These are phyloP conservation scores for Samia ricini DNA, from an alignment of 1,140 invertebrate genomes.

Conservation along the genomic window DNA sequence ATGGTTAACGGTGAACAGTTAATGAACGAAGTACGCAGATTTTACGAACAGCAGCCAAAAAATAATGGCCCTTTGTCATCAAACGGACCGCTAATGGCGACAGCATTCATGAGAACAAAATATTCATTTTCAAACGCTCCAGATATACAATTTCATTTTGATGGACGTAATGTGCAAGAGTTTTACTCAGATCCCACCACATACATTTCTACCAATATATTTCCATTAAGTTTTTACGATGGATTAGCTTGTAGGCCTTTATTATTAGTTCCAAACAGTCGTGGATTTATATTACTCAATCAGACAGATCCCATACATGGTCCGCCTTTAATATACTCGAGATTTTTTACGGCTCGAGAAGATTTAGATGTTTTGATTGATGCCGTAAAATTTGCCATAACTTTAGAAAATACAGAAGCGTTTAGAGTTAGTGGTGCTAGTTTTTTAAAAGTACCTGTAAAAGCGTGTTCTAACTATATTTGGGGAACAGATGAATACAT, in stretches of 20 bases:
- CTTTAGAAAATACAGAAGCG: conserved; percentile 78
- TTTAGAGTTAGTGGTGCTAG: conserved; percentile 79
- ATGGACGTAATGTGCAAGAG: conserved; percentile 73
- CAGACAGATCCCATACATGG: conserved; percentile 83
- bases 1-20: conserved; percentile 61
- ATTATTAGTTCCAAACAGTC: conserved; percentile 84
- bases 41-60: conserved; percentile 57
- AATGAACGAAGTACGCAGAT: conserved; percentile 74
- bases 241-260: conserved; percentile 76
- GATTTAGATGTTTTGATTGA: conserved; percentile 81
- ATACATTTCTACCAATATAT: conserved; percentile 68
- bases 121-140: conserved; percentile 73
- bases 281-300: conserved; percentile 83
- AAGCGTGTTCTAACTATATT: conserved; percentile 79
- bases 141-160: conserved; percentile 83
- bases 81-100: conserved; percentile 71
- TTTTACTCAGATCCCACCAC: conserved; percentile 74
- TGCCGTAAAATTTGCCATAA: conserved; percentile 78
- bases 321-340: conserved; percentile 89
- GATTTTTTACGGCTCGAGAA: conserved; percentile 83
- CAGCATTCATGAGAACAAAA: conserved; percentile 78
- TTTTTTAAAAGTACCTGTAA: conserved; percentile 78
- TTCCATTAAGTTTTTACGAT: conserved; percentile 76
- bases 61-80: conserved; percentile 76
- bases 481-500: conserved; percentile 85